Percentiles rank a stretch among this genome's conserved stretches.
Evolutionary conservation across 2,888 invertebrate species (phyloP).

Genomic region (Erebia aethiops): DNA sequence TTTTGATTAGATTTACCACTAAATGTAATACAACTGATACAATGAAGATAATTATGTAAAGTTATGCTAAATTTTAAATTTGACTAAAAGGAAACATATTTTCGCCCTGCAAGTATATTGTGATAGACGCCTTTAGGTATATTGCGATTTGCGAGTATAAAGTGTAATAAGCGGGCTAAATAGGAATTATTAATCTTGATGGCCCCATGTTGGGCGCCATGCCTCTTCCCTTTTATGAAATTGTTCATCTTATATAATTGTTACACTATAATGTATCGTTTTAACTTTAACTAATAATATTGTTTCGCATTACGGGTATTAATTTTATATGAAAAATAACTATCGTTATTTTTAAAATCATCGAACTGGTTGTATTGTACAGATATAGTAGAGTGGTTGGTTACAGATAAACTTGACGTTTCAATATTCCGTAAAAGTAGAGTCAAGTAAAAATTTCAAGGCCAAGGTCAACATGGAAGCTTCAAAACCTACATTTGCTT

Average conservation of each 20-base stretch:
- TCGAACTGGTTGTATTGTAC: too few species aligned
- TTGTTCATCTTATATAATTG: conserved; percentile 28
- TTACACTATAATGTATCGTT: neutral
- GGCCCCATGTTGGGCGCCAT: conserved; percentile 66
- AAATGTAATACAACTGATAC: too few species aligned
- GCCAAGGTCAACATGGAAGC: neutral
- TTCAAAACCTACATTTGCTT: neutral
- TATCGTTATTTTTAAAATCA: neutral
- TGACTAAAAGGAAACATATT: conserved; percentile 1
- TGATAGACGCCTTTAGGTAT: conserved; percentile 6
- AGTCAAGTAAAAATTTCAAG: neutral
- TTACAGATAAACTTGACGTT: too few species aligned
- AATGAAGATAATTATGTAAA: too few species aligned
- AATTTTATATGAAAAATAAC: neutral
- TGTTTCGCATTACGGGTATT: neutral
- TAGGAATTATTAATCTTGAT: conserved; percentile 55
- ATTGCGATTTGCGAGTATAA: conserved; percentile 8
- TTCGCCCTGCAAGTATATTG: conserved; percentile 11
- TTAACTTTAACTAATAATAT: neutral
- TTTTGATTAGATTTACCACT: too few species aligned
- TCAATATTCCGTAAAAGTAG: too few species aligned
- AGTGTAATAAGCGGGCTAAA: conserved; percentile 41
- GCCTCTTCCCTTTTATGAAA: conserved; percentile 47
- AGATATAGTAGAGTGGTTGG: too few species aligned
- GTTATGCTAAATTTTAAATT: neutral